phyloP scores from a whole-genome alignment of 1,140 invertebrate species.

The Dendroctonus ponderosae region DNA sequence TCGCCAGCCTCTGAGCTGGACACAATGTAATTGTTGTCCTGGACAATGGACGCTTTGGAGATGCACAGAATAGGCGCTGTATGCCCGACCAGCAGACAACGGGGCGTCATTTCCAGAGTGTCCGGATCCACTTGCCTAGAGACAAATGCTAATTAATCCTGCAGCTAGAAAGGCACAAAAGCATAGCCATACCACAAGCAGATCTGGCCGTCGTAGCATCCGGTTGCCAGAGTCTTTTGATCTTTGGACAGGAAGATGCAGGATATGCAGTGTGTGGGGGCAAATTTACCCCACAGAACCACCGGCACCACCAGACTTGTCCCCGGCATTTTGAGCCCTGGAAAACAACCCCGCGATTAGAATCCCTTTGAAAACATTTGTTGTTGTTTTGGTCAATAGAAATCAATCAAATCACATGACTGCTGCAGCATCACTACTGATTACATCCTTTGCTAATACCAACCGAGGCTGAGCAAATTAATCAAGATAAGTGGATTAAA shows the following conservation, averaged over 20 bases:
- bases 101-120: conserved; percentile 86
- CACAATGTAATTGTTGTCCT: conserved; percentile 88
- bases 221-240: conserved; percentile 90
- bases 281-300: conserved; percentile 92
- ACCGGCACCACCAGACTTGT: conserved; percentile 94
- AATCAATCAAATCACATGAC: background rate
- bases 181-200: conserved; percentile 88
- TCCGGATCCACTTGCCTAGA: conserved; percentile 74
- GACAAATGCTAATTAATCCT: background rate
- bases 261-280: conserved; percentile 95
- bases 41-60: conserved; percentile 70
- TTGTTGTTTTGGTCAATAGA: background rate
- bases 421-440: background rate
- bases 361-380: background rate
- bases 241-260: conserved; percentile 89
- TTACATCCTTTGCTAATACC: background rate
- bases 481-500: conserved; percentile 29
- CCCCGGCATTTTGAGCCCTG: conserved; percentile 63
- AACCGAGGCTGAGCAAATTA: conserved; percentile 9
- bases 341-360: background rate
- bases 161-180: background rate
- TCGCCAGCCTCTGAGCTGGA: conserved; percentile 96
- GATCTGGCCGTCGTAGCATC: conserved; percentile 97
- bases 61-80: conserved; percentile 90
- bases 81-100: conserved; percentile 93